phyloP scores from a whole-genome alignment of 2,888 invertebrate genomes.

The Cheilosia pagana region DNA sequence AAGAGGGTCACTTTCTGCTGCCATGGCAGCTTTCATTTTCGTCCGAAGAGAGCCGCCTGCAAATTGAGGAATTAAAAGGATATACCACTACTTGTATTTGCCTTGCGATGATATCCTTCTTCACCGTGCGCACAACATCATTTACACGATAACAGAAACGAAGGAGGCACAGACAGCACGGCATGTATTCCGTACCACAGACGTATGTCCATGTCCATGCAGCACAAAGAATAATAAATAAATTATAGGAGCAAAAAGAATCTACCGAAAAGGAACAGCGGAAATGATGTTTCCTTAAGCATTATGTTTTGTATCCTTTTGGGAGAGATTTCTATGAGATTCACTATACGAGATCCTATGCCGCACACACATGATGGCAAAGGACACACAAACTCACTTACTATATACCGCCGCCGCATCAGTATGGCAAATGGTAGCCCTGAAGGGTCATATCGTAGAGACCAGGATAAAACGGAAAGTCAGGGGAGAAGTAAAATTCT shows the following conservation, averaged over 20 bases:
- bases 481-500: conserved; percentile 65
- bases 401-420: background rate
- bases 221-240: conserved; percentile 64
- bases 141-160: conserved; percentile 42
- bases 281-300: conserved; percentile 75
- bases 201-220: conserved; percentile 21
- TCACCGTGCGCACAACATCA: conserved; percentile 36
- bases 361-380: conserved; percentile 42
- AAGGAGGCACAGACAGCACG: background rate
- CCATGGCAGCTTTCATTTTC: conserved; percentile 62
- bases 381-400: conserved; percentile 39
- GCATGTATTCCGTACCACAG: conserved; percentile 11
- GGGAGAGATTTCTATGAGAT: conserved; percentile 71
- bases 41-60: conserved; percentile 10
- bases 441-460: conserved; percentile 65
- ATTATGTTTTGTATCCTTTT: conserved; percentile 73
- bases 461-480: conserved; percentile 48
- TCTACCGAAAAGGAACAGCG: conserved; percentile 49
- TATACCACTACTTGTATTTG: conserved; percentile 42
- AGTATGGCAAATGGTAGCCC: conserved; percentile 35
- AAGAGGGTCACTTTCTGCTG: conserved; percentile 54
- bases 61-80: conserved; percentile 68
- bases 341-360: conserved; percentile 32
- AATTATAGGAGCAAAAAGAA: conserved; percentile 63
- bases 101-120: conserved; percentile 50